phyloP scores from a whole-genome alignment of 2,113 vertebrate genomes.

The Microcebus griseorufus region DNA sequence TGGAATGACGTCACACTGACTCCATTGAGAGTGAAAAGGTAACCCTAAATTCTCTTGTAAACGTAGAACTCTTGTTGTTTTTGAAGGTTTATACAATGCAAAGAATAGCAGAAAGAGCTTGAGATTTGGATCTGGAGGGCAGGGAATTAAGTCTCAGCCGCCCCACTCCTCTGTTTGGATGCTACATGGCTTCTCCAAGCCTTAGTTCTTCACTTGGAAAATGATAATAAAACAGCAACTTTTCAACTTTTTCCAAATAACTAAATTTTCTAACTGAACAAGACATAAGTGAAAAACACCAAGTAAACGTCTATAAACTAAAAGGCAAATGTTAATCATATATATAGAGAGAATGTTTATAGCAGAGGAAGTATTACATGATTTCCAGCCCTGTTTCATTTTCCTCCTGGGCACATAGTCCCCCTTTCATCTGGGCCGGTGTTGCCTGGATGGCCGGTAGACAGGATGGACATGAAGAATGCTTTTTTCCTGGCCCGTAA shows the following conservation, averaged over 20 bases:
- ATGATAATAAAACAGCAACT: neutral
- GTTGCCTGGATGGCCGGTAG: no score
- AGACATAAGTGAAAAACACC: neutral
- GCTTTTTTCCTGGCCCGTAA: neutral
- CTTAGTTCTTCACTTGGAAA: neutral
- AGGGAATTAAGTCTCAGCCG: neutral
- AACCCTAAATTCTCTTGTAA: neutral
- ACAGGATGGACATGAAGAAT: rapidly evolving
- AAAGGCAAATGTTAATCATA: neutral
- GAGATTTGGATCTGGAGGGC: neutral
- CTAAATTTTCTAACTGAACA: neutral
- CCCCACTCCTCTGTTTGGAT: neutral
- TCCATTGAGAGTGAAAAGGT: neutral
- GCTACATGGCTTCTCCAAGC: neutral
- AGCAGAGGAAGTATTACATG: neutral
- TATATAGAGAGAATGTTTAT: no score
- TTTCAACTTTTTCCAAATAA: neutral
- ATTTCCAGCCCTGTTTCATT: neutral
- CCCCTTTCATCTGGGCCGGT: neutral
- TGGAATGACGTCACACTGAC: rapidly evolving
- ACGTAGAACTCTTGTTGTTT: neutral
- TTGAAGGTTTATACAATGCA: neutral
- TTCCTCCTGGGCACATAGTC: neutral
- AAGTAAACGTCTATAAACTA: neutral
- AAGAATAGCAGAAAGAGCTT: neutral